Evolutionary conservation across 2,888 invertebrate species (phyloP), one percentile per base, ranked within the genome.

Genomic region (Spatulosminthurus flaviceps): DNA sequence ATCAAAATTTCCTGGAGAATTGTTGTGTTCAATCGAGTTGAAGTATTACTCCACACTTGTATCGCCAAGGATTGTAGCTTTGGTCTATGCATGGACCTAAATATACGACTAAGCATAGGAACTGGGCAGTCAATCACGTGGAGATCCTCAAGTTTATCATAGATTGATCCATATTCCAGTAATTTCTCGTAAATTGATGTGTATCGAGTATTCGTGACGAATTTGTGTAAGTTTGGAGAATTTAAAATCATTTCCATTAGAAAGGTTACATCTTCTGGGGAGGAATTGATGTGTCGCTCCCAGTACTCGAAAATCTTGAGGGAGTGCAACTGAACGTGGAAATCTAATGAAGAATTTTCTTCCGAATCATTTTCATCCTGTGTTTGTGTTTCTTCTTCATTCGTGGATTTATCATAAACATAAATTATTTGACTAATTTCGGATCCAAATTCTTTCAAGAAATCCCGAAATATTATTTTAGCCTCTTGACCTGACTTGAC

Each of bases 341-440:
- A 21, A 16, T 60, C 60, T 60, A 60, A 13, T 5, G 60, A 16
- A 4, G 21, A 22, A 26, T 64, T 64, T 64, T 64, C 64, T 22
- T 64, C 64, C 64, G 24, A 22, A 22, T 64, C 7, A 5, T 13
- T 26, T 26, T 64, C 64, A 24, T 21, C 16, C 7, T 26, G 24
- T 7, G 11, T n/a, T 26, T 64, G 9, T 13, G 7, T 22, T 22
- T 9, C 19, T 61, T 61, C 11, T n/a, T 61, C 61, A 7, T 21
- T 9, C 64, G 26, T 21, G 16, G 60, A 64, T 26, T 64, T 28
- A 29, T 69, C 69, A 29, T 69, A 69, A 16, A 69, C 69, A 34
- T 69, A 69, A 28, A 69, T 21, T 16, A 69, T 69, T 28, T 69
- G 69, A 69, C 29, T 34, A 7, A 69, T 69, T n/a, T 34, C 69